phyloP scores from a whole-genome alignment of 2,797 vertebrate genomes.

The Neoniphon sammara region DNA sequence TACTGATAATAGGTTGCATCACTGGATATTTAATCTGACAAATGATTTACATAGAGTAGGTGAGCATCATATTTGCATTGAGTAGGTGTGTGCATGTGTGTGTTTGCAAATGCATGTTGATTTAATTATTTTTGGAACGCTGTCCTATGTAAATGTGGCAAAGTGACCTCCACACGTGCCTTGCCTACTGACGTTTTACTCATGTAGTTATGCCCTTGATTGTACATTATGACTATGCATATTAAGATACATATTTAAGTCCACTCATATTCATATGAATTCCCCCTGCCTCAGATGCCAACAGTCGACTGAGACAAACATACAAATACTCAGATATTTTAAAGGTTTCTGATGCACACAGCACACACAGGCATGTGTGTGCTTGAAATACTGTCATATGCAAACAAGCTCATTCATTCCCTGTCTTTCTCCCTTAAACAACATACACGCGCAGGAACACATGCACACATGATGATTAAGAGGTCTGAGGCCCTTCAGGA shows the following conservation, averaged over 20 bases:
- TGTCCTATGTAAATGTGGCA: slow-evolving; percentile 60
- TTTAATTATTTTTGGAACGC: slow-evolving; percentile 59
- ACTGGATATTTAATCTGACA: neutral
- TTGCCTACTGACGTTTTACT: slow-evolving; percentile 67
- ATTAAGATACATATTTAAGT: slow-evolving; percentile 54
- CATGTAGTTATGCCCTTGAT: slow-evolving; percentile 65
- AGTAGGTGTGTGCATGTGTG: slow-evolving; percentile 7
- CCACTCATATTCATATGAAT: slow-evolving; percentile 44
- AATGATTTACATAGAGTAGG: neutral
- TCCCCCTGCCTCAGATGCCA: slow-evolving; percentile 23
- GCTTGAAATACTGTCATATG: slow-evolving; percentile 62
- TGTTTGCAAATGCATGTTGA: slow-evolving; percentile 36
- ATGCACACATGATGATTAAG: slow-evolving; percentile 69
- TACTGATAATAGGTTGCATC: neutral
- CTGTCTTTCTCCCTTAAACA: slow-evolving; percentile 50
- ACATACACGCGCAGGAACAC: slow-evolving; percentile 36
- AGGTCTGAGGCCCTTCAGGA: slow-evolving; percentile 64
- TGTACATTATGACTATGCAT: slow-evolving; percentile 62
- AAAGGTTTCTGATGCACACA: slow-evolving; percentile 40
- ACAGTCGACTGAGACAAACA: slow-evolving; percentile 36
- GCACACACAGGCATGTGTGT: slow-evolving; percentile 54
- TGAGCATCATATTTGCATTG: neutral
- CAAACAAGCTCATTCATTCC: slow-evolving; percentile 75
- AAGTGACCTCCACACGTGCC: slow-evolving; percentile 58
- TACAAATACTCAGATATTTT: slow-evolving; percentile 41